Conservation (phyloP, 1,140 invertebrate species). For the Drosophila biarmipes region DNA sequence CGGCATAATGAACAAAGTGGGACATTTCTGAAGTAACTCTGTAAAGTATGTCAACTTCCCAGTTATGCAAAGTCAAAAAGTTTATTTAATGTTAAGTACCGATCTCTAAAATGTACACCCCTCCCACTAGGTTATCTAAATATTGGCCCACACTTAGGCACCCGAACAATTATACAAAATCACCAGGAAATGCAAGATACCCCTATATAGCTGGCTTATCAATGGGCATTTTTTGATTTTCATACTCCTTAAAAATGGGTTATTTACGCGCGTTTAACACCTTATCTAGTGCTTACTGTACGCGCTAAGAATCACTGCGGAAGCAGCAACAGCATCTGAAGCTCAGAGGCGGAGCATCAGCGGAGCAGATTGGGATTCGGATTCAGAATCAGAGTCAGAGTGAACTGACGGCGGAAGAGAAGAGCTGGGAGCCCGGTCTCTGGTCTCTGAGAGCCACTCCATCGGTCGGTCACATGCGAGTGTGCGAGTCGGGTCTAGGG, state of each 20-base stretch:
- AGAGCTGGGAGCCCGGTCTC: constrained; percentile 28
- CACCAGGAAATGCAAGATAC: not conserved
- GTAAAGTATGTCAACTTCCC: too few relatives aligned
- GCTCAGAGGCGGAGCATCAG: constrained; percentile 18
- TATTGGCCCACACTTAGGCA: not conserved
- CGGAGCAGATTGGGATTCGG: constrained; percentile 47
- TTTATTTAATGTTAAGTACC: not conserved
- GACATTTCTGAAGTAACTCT: too few relatives aligned
- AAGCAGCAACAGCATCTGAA: constrained; percentile 43
- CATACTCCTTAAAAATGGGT: not conserved
- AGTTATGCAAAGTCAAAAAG: too few relatives aligned
- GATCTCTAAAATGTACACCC: too few relatives aligned
- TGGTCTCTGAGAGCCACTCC: constrained; percentile 66
- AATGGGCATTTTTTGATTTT: not conserved
- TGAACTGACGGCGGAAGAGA: constrained; percentile 13
- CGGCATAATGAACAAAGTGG: too few relatives aligned
- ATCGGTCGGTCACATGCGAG: constrained; percentile 68
- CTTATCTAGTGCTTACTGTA: constrained; percentile 9
- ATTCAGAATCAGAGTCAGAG: constrained; percentile 46
- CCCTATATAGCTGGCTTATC: too few relatives aligned
- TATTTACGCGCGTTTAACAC: too few relatives aligned
- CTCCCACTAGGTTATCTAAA: too few relatives aligned
- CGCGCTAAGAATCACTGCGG: constrained; percentile 47
- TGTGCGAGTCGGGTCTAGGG: constrained; percentile 9
- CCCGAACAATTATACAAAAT: not conserved